Percentiles rank a stretch among this genome's conserved stretches.
phyloP scores from a whole-genome alignment of 2,113 vertebrate species.

The Brachyhypopomus gauderio region DNA sequence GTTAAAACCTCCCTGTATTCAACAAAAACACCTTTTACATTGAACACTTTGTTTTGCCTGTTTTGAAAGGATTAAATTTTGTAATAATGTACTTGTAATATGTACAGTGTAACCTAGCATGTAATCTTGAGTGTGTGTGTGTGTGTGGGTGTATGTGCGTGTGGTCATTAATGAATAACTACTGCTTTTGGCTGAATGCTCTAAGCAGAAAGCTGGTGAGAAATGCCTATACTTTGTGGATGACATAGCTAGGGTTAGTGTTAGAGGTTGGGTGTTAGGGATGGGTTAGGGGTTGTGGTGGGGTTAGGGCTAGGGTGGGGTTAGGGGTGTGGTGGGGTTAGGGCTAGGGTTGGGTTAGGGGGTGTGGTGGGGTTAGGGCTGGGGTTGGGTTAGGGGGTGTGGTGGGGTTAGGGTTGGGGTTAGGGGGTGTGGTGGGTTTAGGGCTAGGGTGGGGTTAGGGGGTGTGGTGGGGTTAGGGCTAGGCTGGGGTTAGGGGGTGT shows the following conservation, averaged over 20 bases:
- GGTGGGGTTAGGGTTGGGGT: too few species aligned
- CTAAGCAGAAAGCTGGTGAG: constrained; percentile 6
- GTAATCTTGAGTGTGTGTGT: constrained; percentile 38
- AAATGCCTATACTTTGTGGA: constrained; percentile 30
- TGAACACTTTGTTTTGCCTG: constrained; percentile 56
- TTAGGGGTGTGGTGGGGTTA: too few species aligned
- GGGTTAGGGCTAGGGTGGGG: too few species aligned
- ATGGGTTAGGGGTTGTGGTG: too few species aligned
- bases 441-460: too few species aligned
- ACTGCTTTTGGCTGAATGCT: constrained; percentile 49
- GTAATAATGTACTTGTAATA: constrained; percentile 36
- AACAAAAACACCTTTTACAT: constrained; percentile 33
- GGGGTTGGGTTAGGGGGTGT: too few species aligned
- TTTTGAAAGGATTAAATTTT: constrained; percentile 51
- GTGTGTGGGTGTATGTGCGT: constrained; percentile 34
- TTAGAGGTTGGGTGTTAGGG: too few species aligned
- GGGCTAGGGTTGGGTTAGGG: too few species aligned
- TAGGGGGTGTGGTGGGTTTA: too few species aligned
- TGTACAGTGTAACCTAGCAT: constrained; percentile 57
- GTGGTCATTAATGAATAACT: constrained; percentile 24
- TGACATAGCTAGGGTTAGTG: not conserved
- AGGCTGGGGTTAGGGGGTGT: too few species aligned
- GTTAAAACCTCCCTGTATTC: constrained; percentile 32
- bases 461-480: too few species aligned
- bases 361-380: too few species aligned